Percentiles rank a stretch among this genome's conserved stretches.
Evolutionary conservation across 2,888 invertebrate genomes (phyloP).

Genomic region (Congeria kusceri): DNA sequence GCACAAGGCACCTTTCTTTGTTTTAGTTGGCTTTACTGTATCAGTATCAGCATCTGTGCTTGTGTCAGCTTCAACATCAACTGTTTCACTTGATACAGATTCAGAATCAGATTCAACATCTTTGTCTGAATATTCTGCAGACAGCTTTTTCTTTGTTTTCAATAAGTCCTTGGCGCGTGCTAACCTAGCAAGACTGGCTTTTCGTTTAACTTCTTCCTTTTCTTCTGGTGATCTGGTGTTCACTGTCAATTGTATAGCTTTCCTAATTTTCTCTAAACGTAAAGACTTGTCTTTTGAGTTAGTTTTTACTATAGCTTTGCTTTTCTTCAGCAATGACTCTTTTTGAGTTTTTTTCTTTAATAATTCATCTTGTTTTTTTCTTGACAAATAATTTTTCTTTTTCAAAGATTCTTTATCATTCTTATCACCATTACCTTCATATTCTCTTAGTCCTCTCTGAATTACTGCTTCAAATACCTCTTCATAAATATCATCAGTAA

Average conservation of each 20-base stretch:
- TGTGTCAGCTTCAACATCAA: slow-evolving; percentile 30
- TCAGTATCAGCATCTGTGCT: slow-evolving; percentile 8
- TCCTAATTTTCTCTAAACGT: slow-evolving; percentile 29
- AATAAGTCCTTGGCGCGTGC: slow-evolving; percentile 55
- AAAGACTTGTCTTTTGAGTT: slow-evolving; percentile 40
- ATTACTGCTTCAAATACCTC: slow-evolving; percentile 41
- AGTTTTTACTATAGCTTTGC: slow-evolving; percentile 21
- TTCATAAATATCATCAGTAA: slow-evolving; percentile 42
- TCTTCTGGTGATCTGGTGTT: slow-evolving; percentile 48
- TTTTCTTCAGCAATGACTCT: slow-evolving; percentile 18
- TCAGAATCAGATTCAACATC: slow-evolving; percentile 37
- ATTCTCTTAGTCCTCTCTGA: slow-evolving; percentile 21
- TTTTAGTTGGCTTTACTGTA: slow-evolving; percentile 33
- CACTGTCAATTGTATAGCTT: slow-evolving; percentile 30
- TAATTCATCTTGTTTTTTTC: slow-evolving; percentile 9
- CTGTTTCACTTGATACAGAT: slow-evolving; percentile 24
- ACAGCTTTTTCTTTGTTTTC: slow-evolving; percentile 35
- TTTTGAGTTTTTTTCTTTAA: slow-evolving; percentile 23
- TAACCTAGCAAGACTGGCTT: slow-evolving; percentile 53
- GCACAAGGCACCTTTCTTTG: slow-evolving; percentile 55
- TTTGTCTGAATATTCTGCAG: slow-evolving; percentile 17
- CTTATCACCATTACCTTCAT: neutral
- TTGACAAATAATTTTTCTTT: slow-evolving; percentile 22
- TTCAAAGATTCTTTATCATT: neutral
- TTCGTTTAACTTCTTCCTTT: slow-evolving; percentile 53